Base-by-base conservation (phyloP, 1,140 invertebrate species). In the Pseudomyrmex sp. region DNA sequence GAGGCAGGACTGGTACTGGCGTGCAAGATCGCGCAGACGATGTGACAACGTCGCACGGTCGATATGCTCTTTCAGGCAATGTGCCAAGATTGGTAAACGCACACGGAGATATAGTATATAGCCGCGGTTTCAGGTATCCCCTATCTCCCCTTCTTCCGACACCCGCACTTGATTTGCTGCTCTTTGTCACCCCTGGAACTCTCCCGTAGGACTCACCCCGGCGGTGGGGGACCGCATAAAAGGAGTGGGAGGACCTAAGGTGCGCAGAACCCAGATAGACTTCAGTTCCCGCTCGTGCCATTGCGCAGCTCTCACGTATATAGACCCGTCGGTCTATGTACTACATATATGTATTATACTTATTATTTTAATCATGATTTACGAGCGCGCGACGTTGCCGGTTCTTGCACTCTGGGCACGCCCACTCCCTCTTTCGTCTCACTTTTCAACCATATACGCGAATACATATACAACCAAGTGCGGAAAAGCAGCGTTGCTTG, bases 331-430 rank as follows among this genome's bases (percentile, higher is more conserved):
- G 80, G 52, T 84, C 86, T 93, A 93, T 93, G 72, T 93, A 93
- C 90, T 89, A 91, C 86, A 90, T 91, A 35, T 35, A 92, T 92
- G 91, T 92, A 93, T 91, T 92, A 92, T 91, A 93, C 91, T 94
- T 94, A 94, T 93, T 94, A 94, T 93, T 94, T 94, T 94, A 93
- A 94, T 93, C 92, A 93, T 94, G 92, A 94, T 94, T 94, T 93
- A 94, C 90, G 90, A 86, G 79, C 50, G 90, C 50, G 90, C 93
- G 80, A 66, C 85, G 93, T 94, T 94, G 93, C 93, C 94, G 86
- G 66, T 85, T 93, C 87, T 86, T 69, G 59, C 50, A 23, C 65
- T 61, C 52, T 65, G 87, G 92, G 87, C 92, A 93, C 93, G 92
- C 93, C 93, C 93, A 92, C 91, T 90, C 75, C 63, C 68, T 65